Evolutionary conservation across 2,888 invertebrate genomes (phyloP).

Genomic region (Yponomeuta plumbellus): DNA sequence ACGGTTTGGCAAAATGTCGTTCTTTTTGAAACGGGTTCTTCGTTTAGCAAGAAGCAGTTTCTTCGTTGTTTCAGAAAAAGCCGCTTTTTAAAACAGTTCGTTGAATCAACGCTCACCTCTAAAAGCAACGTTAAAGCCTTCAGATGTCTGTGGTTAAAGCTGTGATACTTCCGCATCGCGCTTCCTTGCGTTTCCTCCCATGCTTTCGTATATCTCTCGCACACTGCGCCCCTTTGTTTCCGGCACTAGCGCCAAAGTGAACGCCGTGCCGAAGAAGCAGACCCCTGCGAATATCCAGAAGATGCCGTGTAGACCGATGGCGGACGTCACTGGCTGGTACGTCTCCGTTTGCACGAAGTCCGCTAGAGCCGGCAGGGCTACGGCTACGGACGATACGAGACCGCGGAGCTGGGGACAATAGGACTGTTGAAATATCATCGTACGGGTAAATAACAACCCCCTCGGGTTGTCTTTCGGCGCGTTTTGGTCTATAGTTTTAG

Average conservation of each 20-base stretch:
- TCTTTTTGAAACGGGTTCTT: no score
- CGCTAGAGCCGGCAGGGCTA: conserved; percentile 14
- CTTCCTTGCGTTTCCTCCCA: conserved; percentile 1
- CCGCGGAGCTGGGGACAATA: conserved; percentile 18
- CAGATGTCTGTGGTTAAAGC: background rate
- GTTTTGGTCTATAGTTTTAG: no score
- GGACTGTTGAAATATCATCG: background rate
- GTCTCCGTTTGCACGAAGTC: conserved; percentile 19
- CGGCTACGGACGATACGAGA: conserved; percentile 16
- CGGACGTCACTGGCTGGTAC: conserved; percentile 7
- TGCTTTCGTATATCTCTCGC: conserved; percentile 14
- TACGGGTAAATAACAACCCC: no score
- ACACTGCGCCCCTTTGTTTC: conserved; percentile 19
- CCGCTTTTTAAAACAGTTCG: no score
- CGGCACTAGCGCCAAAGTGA: conserved; percentile 17
- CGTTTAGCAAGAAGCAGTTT: no score
- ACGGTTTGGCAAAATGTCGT: no score
- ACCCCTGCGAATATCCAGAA: conserved; percentile 19
- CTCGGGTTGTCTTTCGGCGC: no score
- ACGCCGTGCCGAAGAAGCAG: conserved; percentile 18
- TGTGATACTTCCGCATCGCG: background rate
- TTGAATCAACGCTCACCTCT: no score
- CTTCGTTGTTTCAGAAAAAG: no score
- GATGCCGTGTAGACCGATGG: conserved; percentile 15
- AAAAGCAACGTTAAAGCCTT: no score